Conservation (phyloP, 2,113 vertebrate species). For the Polypterus senegalus region DNA sequence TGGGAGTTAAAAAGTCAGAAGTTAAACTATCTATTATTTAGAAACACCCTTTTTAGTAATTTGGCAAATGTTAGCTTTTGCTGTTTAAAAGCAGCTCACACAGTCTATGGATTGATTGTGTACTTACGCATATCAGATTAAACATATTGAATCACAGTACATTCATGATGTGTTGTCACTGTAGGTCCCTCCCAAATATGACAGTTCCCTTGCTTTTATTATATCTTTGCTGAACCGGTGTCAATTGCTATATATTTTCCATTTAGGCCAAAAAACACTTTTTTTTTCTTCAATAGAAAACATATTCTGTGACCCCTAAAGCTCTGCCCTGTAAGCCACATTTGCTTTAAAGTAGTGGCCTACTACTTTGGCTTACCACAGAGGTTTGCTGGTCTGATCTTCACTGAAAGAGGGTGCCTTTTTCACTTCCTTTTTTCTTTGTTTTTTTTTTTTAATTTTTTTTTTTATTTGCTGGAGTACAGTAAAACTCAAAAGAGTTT, state of each 20-base stretch:
- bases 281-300: not conserved
- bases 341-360: constrained; percentile 14
- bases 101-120: too few relatives aligned
- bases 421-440: constrained; percentile 27
- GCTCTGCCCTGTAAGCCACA: constrained; percentile 25
- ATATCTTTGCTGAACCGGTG: constrained; percentile 31
- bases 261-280: constrained; percentile 20
- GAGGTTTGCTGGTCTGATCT: constrained; percentile 23
- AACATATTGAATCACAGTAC: too few relatives aligned
- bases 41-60: too few relatives aligned
- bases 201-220: constrained; percentile 52
- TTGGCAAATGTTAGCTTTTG: too few relatives aligned
- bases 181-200: constrained; percentile 29
- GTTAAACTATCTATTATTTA: too few relatives aligned
- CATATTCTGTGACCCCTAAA: constrained; percentile 25
- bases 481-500: not conserved
- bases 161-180: constrained; percentile 14
- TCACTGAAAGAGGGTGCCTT: constrained; percentile 25
- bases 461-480: not conserved
- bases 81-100: too few relatives aligned
- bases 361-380: constrained; percentile 2
- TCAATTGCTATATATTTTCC: constrained; percentile 21
- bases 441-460: constrained; percentile 19
- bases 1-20: too few relatives aligned
- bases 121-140: too few relatives aligned